Percentiles rank a stretch among this genome's conserved stretches.
These are phyloP conservation scores for Dasypolia templi DNA, from an alignment of 2,888 invertebrate species.

Conservation along the genomic window DNA sequence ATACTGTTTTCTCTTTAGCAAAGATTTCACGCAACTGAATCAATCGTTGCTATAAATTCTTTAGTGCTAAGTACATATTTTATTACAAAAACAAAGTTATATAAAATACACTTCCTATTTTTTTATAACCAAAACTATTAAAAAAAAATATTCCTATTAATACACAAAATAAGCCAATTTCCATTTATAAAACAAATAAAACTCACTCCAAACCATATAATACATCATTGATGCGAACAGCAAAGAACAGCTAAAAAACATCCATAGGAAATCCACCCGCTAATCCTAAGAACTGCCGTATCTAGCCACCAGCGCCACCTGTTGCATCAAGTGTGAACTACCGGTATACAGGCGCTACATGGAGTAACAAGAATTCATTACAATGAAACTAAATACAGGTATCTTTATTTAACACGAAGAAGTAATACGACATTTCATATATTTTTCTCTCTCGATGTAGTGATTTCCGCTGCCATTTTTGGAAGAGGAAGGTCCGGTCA, in stretches of 20 bases:
- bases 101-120: too few species aligned
- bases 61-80: too few species aligned
- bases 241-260: constrained; percentile 47
- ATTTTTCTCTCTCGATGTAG: constrained; percentile 22
- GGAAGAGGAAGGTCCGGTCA: not conserved
- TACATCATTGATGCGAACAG: constrained; percentile 27
- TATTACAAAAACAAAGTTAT: too few species aligned
- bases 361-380: constrained; percentile 45
- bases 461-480: constrained; percentile 33
- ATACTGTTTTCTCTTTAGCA: too few species aligned
- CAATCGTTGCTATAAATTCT: too few species aligned
- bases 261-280: constrained; percentile 53
- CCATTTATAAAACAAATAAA: not conserved
- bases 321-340: constrained; percentile 58
- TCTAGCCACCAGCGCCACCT: constrained; percentile 55
- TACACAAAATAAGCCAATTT: not conserved
- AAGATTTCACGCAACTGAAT: too few species aligned
- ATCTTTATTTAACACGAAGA: constrained; percentile 30
- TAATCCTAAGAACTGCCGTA: constrained; percentile 52
- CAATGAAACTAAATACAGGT: constrained; percentile 29
- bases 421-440: constrained; percentile 22
- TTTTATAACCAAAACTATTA: too few species aligned
- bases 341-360: constrained; percentile 18
- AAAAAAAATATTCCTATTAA: too few species aligned
- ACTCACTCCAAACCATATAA: not conserved